phyloP scores from a whole-genome alignment of 2,888 invertebrate species.

The Stratiomys singularior region DNA sequence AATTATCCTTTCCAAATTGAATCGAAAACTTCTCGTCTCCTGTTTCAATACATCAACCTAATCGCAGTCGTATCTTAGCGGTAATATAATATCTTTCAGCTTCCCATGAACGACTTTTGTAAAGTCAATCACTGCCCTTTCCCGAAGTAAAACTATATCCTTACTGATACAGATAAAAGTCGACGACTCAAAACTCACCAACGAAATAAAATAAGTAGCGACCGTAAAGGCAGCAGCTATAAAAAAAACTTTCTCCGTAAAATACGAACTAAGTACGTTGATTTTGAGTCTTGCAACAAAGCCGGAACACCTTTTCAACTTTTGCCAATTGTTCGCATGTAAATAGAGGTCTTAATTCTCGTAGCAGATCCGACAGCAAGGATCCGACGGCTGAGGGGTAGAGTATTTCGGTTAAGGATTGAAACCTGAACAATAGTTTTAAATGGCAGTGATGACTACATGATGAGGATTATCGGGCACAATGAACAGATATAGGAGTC shows the following conservation, averaged over 20 bases:
- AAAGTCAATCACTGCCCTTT: slow-evolving; percentile 49
- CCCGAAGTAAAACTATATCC: slow-evolving; percentile 25
- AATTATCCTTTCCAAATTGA: slow-evolving; percentile 7
- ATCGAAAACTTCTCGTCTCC: slow-evolving; percentile 15
- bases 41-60: slow-evolving; percentile 15
- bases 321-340: slow-evolving; percentile 46
- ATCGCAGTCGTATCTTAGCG: slow-evolving; percentile 28
- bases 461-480: slow-evolving; percentile 64
- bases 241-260: slow-evolving; percentile 47
- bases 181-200: slow-evolving; percentile 32
- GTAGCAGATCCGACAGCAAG: background rate
- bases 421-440: slow-evolving; percentile 53
- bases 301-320: slow-evolving; percentile 47
- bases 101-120: slow-evolving; percentile 47
- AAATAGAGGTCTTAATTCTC: slow-evolving; percentile 38
- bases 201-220: slow-evolving; percentile 29
- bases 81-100: slow-evolving; percentile 43
- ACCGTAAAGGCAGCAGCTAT: background rate
- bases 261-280: slow-evolving; percentile 35
- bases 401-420: slow-evolving; percentile 47
- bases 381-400: background rate
- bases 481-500: slow-evolving; percentile 49
- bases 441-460: slow-evolving; percentile 63
- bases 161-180: slow-evolving; percentile 36
- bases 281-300: slow-evolving; percentile 42